These are phyloP conservation scores for Chrysogorgia sp. DNA, from an alignment of 92 coral and sea anemone genomes.

Conservation along the genomic window DNA sequence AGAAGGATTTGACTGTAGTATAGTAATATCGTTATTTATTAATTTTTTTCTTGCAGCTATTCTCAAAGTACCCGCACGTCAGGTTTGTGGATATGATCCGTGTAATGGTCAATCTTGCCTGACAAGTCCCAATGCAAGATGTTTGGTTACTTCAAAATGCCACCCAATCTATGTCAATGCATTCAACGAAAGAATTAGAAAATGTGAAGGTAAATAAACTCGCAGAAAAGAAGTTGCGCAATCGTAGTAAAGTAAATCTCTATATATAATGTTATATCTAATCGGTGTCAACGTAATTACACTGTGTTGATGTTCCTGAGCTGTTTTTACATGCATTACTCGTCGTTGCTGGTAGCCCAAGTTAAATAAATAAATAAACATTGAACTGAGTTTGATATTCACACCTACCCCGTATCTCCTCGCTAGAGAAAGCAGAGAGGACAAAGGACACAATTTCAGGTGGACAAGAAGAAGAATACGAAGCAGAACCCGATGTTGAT, in stretches of 20 bases:
- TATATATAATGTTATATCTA: too few species aligned
- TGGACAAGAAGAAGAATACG: conserved; percentile 28
- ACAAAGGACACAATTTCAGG: background rate
- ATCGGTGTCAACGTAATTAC: too few species aligned
- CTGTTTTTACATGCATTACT: too few species aligned
- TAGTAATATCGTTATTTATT: too few species aligned
- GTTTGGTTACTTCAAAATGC: conserved; percentile 88
- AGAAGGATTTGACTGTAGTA: too few species aligned
- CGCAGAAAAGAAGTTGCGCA: too few species aligned
- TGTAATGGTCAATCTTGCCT: conserved; percentile 84
- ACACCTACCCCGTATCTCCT: too few species aligned
- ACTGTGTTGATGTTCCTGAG: too few species aligned
- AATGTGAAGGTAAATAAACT: conserved; percentile 80
- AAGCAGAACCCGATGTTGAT: conserved; percentile 42
- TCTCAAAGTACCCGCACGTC: conserved; percentile 89
- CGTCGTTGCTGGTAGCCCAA: too few species aligned
- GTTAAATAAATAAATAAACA: too few species aligned
- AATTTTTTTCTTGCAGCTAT: conserved; percentile 66
- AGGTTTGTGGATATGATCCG: conserved; percentile 93
- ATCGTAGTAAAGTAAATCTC: too few species aligned
- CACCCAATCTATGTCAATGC: conserved; percentile 84
- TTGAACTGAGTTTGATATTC: too few species aligned
- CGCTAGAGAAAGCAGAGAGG: background rate
- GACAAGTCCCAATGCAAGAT: conserved; percentile 85
- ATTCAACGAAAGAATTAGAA: conserved; percentile 60